Conservation (phyloP, 2,797 vertebrate species). For the Dicrostonyx torquatus region DNA sequence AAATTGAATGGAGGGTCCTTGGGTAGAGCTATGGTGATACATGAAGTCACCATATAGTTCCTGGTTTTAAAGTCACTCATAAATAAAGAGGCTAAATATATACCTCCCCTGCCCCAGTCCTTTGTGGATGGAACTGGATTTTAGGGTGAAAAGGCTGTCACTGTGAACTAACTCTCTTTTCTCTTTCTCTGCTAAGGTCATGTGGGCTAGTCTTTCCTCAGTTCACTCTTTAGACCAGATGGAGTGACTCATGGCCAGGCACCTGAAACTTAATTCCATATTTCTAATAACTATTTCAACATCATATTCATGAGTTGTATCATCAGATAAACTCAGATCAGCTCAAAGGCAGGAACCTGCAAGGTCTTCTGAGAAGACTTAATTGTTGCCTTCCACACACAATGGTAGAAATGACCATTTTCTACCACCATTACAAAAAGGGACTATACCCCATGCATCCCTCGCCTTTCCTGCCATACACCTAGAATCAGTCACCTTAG, state of each 20-base stretch:
- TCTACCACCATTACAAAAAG: neutral
- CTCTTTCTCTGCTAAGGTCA: neutral
- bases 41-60: neutral
- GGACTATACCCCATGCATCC: neutral
- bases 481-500: neutral
- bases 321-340: conserved; percentile 17
- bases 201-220: neutral
- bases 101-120: neutral
- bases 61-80: neutral
- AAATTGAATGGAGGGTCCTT: neutral
- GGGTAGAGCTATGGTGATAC: neutral
- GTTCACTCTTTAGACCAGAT: neutral
- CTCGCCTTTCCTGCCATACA: neutral
- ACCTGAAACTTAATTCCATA: neutral
- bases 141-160: neutral
- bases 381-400: neutral
- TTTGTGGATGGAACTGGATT: neutral
- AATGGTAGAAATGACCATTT: neutral
- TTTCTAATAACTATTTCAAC: conserved; percentile 36
- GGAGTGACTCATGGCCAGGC: neutral
- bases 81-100: neutral
- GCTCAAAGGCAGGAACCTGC: neutral
- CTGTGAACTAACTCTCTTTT: neutral
- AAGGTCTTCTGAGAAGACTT: neutral
- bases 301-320: neutral